Percentiles rank a stretch among this genome's conserved stretches.
Evolutionary conservation across 1,140 invertebrate species (phyloP).

Genomic region (Telenomus remus): DNA sequence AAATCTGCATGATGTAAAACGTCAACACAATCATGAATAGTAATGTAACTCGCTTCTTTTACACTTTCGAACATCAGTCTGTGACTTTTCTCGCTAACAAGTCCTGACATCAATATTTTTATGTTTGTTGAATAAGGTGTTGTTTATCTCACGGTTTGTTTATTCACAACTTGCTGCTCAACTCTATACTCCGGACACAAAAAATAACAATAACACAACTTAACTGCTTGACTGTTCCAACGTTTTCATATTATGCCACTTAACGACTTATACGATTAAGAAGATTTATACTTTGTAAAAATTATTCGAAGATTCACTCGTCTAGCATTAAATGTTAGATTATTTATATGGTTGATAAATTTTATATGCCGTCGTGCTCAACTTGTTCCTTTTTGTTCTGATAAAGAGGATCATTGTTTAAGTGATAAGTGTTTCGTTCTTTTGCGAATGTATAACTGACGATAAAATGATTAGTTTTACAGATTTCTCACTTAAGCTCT

Average conservation of each 20-base stretch:
- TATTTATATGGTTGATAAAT: constrained; percentile 68
- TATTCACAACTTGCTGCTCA: background rate
- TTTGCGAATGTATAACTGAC: no score
- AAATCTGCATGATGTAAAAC: background rate
- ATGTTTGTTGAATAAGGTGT: background rate
- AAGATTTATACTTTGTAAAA: constrained; percentile 65
- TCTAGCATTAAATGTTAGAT: constrained; percentile 67
- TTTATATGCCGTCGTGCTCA: constrained; percentile 44
- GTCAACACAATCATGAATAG: constrained; percentile 26
- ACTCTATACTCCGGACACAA: constrained; percentile 25
- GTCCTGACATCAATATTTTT: constrained; percentile 2
- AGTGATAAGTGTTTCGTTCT: no score
- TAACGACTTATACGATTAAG: constrained; percentile 63
- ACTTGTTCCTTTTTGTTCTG: constrained; percentile 1
- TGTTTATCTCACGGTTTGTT: background rate
- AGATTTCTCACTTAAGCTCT: constrained; percentile 25
- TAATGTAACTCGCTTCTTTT: constrained; percentile 11
- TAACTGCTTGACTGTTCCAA: constrained; percentile 19
- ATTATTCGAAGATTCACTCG: constrained; percentile 69
- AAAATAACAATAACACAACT: constrained; percentile 19
- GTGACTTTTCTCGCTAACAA: constrained; percentile 41
- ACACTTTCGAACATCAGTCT: constrained; percentile 38
- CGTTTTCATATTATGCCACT: constrained; percentile 52
- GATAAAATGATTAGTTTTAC: constrained; percentile 16
- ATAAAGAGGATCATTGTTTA: no score